phyloP scores from a whole-genome alignment of 2,113 vertebrate species.

The Apteryx owenii region DNA sequence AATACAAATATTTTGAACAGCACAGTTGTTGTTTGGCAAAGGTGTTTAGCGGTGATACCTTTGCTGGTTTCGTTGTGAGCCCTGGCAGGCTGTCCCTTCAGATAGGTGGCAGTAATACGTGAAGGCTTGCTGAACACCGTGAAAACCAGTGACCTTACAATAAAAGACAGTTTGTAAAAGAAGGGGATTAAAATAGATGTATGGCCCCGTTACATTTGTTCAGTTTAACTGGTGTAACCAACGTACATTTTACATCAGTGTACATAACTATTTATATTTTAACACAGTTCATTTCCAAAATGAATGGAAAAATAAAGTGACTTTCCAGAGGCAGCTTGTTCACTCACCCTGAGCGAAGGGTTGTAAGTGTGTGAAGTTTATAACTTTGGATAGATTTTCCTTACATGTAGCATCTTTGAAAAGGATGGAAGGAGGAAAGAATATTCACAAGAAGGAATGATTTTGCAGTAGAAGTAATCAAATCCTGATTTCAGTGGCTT shows the following conservation, averaged over 20 bases:
- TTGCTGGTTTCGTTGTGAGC: rapidly evolving
- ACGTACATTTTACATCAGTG: rapidly evolving
- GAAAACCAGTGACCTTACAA: neutral
- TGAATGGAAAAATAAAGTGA: neutral
- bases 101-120: rapidly evolving
- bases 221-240: neutral
- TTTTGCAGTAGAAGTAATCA: neutral
- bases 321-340: neutral
- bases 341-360: neutral
- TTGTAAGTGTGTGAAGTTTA: neutral
- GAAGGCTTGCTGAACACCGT: neutral
- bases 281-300: neutral
- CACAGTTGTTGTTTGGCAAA: rapidly evolving
- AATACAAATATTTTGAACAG: neutral
- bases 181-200: neutral
- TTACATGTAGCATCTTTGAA: rapidly evolving
- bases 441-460: neutral
- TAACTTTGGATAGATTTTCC: neutral
- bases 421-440: neutral
- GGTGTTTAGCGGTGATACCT: neutral
- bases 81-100: rapidly evolving
- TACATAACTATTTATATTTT: neutral
- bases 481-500: neutral
- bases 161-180: neutral
- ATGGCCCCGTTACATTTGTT: rapidly evolving